phyloP scores from a whole-genome alignment of 1,140 invertebrate genomes.

The Amphibalanus amphitrite region DNA sequence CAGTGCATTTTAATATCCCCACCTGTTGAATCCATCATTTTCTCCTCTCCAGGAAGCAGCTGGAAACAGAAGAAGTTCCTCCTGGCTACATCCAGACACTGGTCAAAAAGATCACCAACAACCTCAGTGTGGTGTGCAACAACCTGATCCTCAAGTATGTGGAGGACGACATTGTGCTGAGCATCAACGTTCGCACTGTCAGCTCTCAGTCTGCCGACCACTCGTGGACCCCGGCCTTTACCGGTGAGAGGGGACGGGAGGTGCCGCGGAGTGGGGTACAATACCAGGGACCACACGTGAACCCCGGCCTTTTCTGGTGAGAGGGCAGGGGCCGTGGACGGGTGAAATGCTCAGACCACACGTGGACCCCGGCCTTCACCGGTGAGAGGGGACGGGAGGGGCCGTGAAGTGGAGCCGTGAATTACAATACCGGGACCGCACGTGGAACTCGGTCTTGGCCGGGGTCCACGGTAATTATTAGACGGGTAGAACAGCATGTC shows the following conservation, averaged over 20 bases:
- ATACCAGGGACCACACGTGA: no score
- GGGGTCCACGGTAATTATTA: no score
- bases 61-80: constrained; percentile 22
- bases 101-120: constrained; percentile 76
- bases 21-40: not conserved
- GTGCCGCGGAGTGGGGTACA: no score
- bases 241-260: constrained; percentile 38
- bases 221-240: constrained; percentile 69
- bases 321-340: no score
- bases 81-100: constrained; percentile 55
- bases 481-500: no score
- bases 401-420: no score
- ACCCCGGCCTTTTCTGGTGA: no score
- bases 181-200: constrained; percentile 75
- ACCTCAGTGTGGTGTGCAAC: constrained; percentile 72
- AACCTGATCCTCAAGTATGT: constrained; percentile 95
- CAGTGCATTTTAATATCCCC: no score
- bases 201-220: constrained; percentile 61
- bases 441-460: no score
- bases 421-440: no score
- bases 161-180: constrained; percentile 90
- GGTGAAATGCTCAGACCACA: no score
- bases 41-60: constrained; percentile 25
- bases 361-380: not conserved
- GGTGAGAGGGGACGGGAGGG: not conserved